These are phyloP conservation scores for Casuarius casuarius DNA, from an alignment of 2,113 vertebrate genomes.

Conservation along the genomic window DNA sequence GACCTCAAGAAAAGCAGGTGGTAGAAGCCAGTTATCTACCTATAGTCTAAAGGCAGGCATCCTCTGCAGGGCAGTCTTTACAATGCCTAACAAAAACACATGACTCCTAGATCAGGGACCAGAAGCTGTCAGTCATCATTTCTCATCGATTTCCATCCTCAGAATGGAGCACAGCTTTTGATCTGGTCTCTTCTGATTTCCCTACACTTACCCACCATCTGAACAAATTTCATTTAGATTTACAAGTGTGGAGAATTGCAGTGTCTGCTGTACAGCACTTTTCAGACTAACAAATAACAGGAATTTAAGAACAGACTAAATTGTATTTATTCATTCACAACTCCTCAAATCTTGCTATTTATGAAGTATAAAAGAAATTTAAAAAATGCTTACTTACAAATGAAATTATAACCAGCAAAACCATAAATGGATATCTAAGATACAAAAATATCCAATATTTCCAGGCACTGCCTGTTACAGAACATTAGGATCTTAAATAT, in stretches of 20 bases:
- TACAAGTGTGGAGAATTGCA: neutral
- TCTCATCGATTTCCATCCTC: neutral
- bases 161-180: accelerated
- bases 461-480: neutral
- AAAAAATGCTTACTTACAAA: slow-evolving; percentile 36
- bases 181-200: neutral
- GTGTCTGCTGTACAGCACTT: neutral
- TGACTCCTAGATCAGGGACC: neutral
- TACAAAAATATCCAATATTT: slow-evolving; percentile 31
- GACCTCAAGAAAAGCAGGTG: neutral
- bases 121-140: neutral
- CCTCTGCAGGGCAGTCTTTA: neutral
- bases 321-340: slow-evolving; percentile 47
- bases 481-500: neutral
- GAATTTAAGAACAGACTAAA: neutral
- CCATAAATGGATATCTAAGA: neutral
- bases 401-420: slow-evolving; percentile 9
- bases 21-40: neutral
- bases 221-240: neutral
- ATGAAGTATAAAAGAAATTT: slow-evolving; percentile 50
- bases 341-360: neutral
- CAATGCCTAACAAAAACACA: accelerated
- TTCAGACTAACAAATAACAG: neutral
- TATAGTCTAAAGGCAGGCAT: accelerated
- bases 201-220: neutral